Percentiles rank a stretch among this genome's conserved stretches.
Evolutionary conservation across 2,888 invertebrate species (phyloP).

Genomic region (Ypsolopha sequella): DNA sequence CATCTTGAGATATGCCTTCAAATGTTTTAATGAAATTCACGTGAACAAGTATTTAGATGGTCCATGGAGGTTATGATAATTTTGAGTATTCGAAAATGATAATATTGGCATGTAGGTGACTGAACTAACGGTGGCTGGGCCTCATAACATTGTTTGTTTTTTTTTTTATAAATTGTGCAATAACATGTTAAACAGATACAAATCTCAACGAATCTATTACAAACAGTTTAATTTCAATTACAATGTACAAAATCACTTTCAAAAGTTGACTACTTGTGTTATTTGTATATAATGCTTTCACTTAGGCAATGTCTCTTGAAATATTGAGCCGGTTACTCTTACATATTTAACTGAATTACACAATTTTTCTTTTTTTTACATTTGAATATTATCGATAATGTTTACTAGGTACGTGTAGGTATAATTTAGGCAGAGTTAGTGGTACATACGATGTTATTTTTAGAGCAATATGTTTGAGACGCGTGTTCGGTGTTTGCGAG

Average conservation of each 20-base stretch:
- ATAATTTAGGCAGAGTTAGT: slow-evolving; percentile 56
- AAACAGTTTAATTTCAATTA: slow-evolving; percentile 1
- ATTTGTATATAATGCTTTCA: slow-evolving; percentile 63
- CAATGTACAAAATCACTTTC: slow-evolving; percentile 21
- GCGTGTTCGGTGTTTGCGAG: slow-evolving; percentile 33
- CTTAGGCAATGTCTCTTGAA: slow-evolving; percentile 16
- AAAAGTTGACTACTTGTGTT: slow-evolving; percentile 35
- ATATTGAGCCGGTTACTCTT: slow-evolving; percentile 22
- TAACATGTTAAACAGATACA: background rate
- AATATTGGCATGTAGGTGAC: too few species aligned
- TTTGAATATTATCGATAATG: slow-evolving; percentile 1
- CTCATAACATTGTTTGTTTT: too few species aligned
- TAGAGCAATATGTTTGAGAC: slow-evolving; percentile 45
- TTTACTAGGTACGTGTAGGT: slow-evolving; percentile 45
- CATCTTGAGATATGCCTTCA: too few species aligned
- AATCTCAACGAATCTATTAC: slow-evolving; percentile 11
- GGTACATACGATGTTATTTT: slow-evolving; percentile 39
- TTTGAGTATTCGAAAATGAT: too few species aligned
- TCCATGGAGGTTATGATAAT: too few species aligned
- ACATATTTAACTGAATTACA: background rate
- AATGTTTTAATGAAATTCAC: too few species aligned
- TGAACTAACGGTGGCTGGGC: too few species aligned
- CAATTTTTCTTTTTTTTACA: background rate
- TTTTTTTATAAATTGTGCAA: background rate
- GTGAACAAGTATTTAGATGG: too few species aligned